These are phyloP conservation scores for Dinocampus coccinellae DNA, from an alignment of 2,888 invertebrate species.

Conservation along the genomic window DNA sequence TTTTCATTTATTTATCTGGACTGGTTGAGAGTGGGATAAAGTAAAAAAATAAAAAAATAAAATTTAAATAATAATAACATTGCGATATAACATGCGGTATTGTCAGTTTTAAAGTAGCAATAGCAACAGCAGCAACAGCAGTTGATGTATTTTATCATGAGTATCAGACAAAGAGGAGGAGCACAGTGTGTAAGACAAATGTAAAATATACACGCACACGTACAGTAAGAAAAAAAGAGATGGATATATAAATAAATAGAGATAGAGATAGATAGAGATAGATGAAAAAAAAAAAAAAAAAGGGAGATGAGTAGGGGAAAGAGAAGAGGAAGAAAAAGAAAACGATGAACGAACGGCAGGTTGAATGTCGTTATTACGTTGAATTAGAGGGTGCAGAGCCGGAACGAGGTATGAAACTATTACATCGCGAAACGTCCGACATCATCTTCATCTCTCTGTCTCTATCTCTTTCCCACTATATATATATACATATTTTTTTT, in stretches of 20 bases:
- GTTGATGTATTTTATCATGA: too few species aligned
- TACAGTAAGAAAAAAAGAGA: background rate
- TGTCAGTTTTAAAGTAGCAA: too few species aligned
- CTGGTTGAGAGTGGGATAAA: too few species aligned
- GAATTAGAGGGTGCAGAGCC: slow-evolving; percentile 69
- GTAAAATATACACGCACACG: too few species aligned
- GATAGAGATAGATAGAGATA: background rate
- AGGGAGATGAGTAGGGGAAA: too few species aligned
- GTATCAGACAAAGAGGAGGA: too few species aligned
- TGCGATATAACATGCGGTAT: too few species aligned
- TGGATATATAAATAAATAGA: slow-evolving; percentile 16
- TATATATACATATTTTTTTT: background rate
- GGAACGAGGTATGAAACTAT: slow-evolving; percentile 70
- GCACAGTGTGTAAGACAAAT: too few species aligned
- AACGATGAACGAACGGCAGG: slow-evolving; percentile 57
- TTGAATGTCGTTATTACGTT: slow-evolving; percentile 69
- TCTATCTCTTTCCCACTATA: slow-evolving; percentile 33
- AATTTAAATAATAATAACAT: too few species aligned
- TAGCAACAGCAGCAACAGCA: too few species aligned
- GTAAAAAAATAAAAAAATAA: too few species aligned
- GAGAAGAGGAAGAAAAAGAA: slow-evolving; percentile 17
- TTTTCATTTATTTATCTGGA: too few species aligned
- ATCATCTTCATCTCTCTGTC: slow-evolving; percentile 41
- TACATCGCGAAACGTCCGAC: slow-evolving; percentile 65
- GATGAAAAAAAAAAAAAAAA: background rate